phyloP scores from a whole-genome alignment of 2,113 vertebrate genomes.

The Alexandromys fortis region DNA sequence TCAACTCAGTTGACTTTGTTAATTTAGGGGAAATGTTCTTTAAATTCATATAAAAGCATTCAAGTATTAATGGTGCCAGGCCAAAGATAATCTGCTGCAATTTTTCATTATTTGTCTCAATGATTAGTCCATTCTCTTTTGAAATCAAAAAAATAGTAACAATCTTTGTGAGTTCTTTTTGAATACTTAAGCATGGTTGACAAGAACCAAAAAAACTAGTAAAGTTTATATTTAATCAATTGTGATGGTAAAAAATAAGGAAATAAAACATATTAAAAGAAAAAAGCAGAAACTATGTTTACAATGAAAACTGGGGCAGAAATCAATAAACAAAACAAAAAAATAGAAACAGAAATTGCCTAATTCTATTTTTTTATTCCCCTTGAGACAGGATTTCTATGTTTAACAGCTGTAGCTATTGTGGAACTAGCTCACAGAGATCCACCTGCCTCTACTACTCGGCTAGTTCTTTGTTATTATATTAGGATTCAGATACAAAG shows the following conservation, averaged over 20 bases:
- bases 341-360: constrained; percentile 22
- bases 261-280: constrained; percentile 1
- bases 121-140: background rate
- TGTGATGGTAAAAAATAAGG: background rate
- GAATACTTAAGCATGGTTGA: background rate
- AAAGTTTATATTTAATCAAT: constrained; percentile 58
- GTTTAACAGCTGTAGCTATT: too few relatives aligned
- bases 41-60: constrained; percentile 11
- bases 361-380: background rate
- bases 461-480: constrained; percentile 35
- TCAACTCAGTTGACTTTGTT: constrained; percentile 15
- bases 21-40: constrained; percentile 51
- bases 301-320: background rate
- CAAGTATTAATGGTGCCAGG: constrained; percentile 51
- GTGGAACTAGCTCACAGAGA: too few relatives aligned
- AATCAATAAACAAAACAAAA: constrained; percentile 15
- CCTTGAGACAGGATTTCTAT: too few relatives aligned
- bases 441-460: too few relatives aligned
- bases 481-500: constrained; percentile 7
- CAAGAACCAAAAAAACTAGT: background rate
- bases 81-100: constrained; percentile 13
- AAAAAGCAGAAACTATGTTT: constrained; percentile 1
- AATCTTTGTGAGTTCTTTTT: background rate
- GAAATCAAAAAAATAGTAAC: constrained; percentile 10
- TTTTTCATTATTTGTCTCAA: constrained; percentile 29